phyloP scores from a whole-genome alignment of 2,888 invertebrate genomes.

The Perithous albicinctus region DNA sequence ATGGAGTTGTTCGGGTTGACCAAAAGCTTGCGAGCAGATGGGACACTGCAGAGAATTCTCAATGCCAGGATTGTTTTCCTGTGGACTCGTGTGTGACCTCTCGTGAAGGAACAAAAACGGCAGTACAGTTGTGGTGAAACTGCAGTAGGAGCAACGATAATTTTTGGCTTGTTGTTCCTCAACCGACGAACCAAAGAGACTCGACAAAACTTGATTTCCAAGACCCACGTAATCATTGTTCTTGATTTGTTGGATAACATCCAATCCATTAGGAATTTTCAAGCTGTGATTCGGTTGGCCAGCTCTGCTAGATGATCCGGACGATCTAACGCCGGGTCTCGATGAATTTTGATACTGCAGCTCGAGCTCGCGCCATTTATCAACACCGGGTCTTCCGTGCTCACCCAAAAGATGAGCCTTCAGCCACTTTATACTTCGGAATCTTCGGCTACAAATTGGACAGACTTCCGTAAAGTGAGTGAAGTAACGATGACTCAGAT shows the following conservation, averaged over 20 bases:
- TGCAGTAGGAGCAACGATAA: conserved; percentile 96
- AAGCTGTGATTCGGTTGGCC: conserved; percentile 85
- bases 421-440: conserved; percentile 94
- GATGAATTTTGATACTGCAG: conserved; percentile 85
- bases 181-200: conserved; percentile 83
- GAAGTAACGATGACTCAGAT: conserved; percentile 88
- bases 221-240: conserved; percentile 76
- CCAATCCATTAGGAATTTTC: conserved; percentile 87
- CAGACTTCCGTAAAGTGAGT: conserved; percentile 91
- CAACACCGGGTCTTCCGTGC: conserved; percentile 90
- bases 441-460: conserved; percentile 93
- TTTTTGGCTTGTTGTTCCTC: conserved; percentile 88
- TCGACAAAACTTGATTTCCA: conserved; percentile 86
- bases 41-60: conserved; percentile 86
- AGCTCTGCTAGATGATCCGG: conserved; percentile 68
- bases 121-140: conserved; percentile 94
- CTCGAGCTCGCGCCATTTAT: conserved; percentile 88
- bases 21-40: conserved; percentile 87
- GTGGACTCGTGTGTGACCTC: conserved; percentile 89
- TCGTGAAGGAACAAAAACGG: conserved; percentile 97
- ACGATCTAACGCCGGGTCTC: conserved; percentile 83
- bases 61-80: conserved; percentile 79
- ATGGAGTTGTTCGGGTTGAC: conserved; percentile 87
- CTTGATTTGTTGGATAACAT: conserved; percentile 74
- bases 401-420: conserved; percentile 95